These are phyloP conservation scores for Engraulis encrasicolus DNA, from an alignment of 2,113 vertebrate species.

Conservation along the genomic window DNA sequence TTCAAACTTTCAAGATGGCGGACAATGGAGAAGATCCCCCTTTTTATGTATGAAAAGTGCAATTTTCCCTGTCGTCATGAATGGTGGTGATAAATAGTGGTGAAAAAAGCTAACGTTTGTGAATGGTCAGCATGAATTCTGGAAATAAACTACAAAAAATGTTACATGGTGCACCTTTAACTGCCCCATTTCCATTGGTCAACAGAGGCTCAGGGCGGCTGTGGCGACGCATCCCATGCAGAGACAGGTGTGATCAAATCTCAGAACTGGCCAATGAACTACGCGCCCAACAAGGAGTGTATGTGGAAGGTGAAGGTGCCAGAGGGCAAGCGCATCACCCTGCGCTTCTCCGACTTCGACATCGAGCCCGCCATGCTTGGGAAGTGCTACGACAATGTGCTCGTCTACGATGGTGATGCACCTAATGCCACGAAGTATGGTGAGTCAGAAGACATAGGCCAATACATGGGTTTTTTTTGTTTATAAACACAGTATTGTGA, in stretches of 20 bases:
- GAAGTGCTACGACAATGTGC: constrained; percentile 66
- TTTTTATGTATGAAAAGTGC: no score
- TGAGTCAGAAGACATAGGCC: constrained; percentile 38
- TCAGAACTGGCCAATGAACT: constrained; percentile 75
- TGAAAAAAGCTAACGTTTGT: no score
- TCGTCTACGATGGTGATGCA: constrained; percentile 62
- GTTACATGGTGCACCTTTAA: no score
- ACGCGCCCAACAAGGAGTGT: constrained; percentile 70
- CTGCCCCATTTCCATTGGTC: no score
- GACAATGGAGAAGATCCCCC: no score
- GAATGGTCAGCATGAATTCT: no score
- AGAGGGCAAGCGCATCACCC: constrained; percentile 58
- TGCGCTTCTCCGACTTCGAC: constrained; percentile 77
- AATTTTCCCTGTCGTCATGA: no score
- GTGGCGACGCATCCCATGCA: constrained; percentile 66
- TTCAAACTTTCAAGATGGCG: no score
- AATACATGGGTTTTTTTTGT: no score
- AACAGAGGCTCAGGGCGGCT: constrained; percentile 75
- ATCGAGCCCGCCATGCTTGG: constrained; percentile 59
- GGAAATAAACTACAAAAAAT: no score
- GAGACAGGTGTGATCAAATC: constrained; percentile 73
- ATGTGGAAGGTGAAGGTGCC: constrained; percentile 71
- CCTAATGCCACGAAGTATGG: constrained; percentile 56
- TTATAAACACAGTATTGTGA: no score
- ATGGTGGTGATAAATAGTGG: no score